phyloP scores from a whole-genome alignment of 1,140 invertebrate species.

The Anadara kagoshimensis region DNA sequence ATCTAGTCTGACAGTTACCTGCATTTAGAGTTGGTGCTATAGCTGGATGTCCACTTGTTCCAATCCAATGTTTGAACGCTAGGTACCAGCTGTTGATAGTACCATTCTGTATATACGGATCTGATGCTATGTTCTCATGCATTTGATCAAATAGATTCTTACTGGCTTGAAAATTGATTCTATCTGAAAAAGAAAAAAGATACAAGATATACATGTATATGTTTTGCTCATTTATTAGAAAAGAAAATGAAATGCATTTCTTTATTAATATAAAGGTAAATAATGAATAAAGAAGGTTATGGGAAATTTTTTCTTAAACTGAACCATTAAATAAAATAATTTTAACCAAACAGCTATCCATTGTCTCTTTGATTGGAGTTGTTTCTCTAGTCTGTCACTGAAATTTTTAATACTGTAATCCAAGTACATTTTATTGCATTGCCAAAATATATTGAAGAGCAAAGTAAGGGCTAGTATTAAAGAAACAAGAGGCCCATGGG shows the following conservation, averaged over 20 bases:
- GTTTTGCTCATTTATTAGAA: neutral
- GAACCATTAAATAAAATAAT: too few relatives aligned
- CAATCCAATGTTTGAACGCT: constrained; percentile 53
- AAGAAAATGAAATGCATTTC: neutral
- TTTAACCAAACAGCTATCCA: too few relatives aligned
- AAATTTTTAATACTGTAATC: too few relatives aligned
- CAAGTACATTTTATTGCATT: too few relatives aligned
- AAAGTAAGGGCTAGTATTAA: too few relatives aligned
- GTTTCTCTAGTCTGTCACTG: too few relatives aligned
- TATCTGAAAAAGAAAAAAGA: constrained; percentile 46
- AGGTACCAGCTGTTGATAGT: constrained; percentile 69
- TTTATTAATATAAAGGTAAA: neutral
- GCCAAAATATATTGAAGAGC: too few relatives aligned
- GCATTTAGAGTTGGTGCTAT: neutral
- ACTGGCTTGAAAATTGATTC: constrained; percentile 54
- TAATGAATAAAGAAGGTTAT: neutral
- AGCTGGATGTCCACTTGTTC: neutral
- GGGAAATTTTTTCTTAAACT: neutral
- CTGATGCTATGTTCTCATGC: constrained; percentile 34
- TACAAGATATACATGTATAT: neutral
- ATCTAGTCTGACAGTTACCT: neutral
- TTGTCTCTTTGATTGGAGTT: too few relatives aligned
- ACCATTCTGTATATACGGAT: constrained; percentile 54
- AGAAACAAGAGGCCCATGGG: too few relatives aligned
- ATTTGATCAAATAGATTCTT: constrained; percentile 47